phyloP scores from a whole-genome alignment of 2,797 vertebrate species.

The Fistularia tabacaria region DNA sequence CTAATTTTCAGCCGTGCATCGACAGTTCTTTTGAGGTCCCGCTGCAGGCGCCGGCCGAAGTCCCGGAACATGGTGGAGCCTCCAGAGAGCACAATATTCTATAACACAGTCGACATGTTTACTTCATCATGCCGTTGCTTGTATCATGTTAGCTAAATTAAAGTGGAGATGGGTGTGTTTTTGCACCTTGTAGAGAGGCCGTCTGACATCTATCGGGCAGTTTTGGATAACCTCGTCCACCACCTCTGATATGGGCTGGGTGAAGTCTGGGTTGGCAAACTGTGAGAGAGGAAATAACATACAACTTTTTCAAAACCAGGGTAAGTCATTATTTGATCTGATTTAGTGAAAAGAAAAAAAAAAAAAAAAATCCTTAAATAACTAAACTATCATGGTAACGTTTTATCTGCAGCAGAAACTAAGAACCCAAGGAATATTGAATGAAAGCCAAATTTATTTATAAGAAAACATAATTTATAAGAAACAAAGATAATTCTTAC shows the following conservation, averaged over 20 bases:
- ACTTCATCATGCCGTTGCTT: neutral
- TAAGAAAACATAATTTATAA: no score
- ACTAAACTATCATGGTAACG: no score
- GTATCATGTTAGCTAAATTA: no score
- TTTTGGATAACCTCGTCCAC: constrained; percentile 99
- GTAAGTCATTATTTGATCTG: no score
- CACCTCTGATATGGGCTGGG: constrained; percentile 98
- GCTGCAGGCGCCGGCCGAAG: constrained; percentile 94
- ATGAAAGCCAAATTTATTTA: no score
- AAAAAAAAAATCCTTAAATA: no score
- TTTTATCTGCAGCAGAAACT: no score
- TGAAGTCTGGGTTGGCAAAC: constrained; percentile 99
- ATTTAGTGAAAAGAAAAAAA: no score
- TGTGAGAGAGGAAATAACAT: constrained; percentile 41
- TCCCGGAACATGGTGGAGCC: constrained; percentile 99
- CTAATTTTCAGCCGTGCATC: constrained; percentile 94
- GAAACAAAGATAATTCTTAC: constrained; percentile 48
- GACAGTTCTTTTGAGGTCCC: constrained; percentile 95
- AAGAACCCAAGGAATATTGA: no score
- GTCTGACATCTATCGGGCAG: constrained; percentile 96
- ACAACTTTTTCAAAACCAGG: neutral
- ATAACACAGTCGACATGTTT: neutral
- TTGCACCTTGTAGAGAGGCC: constrained; percentile 93
- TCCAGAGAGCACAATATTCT: constrained; percentile 97
- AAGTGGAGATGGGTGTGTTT: fast-evolving